A percentile compares a stretch with the other conserved stretches of the same genome.
These are phyloP conservation scores for Smutsia gigantea DNA, from an alignment of 2,797 vertebrate species.

Conservation along the genomic window DNA sequence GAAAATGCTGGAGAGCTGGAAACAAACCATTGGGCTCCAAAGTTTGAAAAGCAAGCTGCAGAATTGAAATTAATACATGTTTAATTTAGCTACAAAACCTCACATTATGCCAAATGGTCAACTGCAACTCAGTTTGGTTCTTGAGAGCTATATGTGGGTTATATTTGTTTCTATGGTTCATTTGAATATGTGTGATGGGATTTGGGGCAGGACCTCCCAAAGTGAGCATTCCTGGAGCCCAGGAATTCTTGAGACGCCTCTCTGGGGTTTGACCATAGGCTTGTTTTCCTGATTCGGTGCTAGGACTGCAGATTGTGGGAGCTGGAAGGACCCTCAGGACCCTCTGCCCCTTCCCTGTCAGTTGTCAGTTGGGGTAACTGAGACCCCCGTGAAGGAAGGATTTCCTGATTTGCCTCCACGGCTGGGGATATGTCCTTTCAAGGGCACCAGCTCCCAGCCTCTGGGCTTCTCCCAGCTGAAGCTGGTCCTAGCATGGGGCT, in stretches of 20 bases:
- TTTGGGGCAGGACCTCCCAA: background rate
- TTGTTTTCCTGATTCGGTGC: background rate
- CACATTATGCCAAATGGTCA: background rate
- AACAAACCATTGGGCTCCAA: background rate
- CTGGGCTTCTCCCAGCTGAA: too few relatives aligned
- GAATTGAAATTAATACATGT: background rate
- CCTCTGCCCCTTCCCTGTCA: background rate
- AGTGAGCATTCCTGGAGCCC: background rate
- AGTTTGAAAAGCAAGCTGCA: slow-evolving; percentile 26
- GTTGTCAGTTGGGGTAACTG: background rate
- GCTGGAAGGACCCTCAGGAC: background rate
- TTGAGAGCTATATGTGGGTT: background rate
- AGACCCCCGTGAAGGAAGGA: background rate
- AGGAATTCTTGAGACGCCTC: background rate
- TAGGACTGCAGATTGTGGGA: background rate
- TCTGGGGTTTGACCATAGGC: background rate
- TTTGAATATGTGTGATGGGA: background rate
- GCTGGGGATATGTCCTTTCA: background rate
- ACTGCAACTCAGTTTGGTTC: background rate
- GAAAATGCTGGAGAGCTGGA: slow-evolving; percentile 31
- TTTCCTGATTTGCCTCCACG: background rate
- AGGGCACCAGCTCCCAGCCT: background rate
- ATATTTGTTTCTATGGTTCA: background rate
- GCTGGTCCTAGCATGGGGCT: background rate
- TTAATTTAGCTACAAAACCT: slow-evolving; percentile 1